Conservation (phyloP, 2,888 invertebrate genomes). For the Erebia aethiops region DNA sequence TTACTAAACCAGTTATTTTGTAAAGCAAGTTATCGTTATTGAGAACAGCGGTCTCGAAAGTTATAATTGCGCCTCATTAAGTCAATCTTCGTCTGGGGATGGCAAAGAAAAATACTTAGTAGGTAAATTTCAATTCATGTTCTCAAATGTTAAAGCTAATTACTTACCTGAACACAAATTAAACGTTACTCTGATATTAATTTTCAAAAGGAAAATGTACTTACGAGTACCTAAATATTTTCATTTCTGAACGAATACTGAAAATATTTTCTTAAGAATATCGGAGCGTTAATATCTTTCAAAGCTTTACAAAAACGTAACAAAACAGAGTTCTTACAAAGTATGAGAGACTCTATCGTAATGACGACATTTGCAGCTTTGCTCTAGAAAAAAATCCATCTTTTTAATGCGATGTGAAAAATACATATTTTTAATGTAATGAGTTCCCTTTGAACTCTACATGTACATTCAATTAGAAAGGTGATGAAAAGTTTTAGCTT, state of each 20-base stretch:
- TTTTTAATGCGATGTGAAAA: slow-evolving; percentile 18
- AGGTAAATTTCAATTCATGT: not conserved
- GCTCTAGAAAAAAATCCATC: slow-evolving; percentile 18
- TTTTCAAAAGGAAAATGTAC: no score
- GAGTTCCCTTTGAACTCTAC: slow-evolving; percentile 14
- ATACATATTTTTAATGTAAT: slow-evolving; percentile 22
- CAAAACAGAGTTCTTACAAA: slow-evolving; percentile 14
- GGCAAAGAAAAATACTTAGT: not conserved
- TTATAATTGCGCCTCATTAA: not conserved
- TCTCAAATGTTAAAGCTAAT: no score
- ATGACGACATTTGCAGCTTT: slow-evolving; percentile 18
- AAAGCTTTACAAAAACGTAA: slow-evolving; percentile 12
- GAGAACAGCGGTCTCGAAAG: not conserved
- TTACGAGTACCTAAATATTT: not conserved
- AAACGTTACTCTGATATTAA: no score
- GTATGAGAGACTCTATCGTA: slow-evolving; percentile 4
- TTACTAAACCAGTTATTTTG: no score
- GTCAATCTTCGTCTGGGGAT: not conserved
- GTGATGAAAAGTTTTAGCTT: not conserved
- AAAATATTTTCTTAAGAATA: slow-evolving; percentile 8
- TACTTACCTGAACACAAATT: no score
- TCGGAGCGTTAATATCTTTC: not conserved
- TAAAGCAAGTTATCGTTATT: no score
- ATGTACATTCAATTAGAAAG: not conserved
- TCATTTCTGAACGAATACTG: not conserved